Evolutionary conservation across 2,113 vertebrate genomes (phyloP).

Genomic region (Oplegnathus fasciatus): DNA sequence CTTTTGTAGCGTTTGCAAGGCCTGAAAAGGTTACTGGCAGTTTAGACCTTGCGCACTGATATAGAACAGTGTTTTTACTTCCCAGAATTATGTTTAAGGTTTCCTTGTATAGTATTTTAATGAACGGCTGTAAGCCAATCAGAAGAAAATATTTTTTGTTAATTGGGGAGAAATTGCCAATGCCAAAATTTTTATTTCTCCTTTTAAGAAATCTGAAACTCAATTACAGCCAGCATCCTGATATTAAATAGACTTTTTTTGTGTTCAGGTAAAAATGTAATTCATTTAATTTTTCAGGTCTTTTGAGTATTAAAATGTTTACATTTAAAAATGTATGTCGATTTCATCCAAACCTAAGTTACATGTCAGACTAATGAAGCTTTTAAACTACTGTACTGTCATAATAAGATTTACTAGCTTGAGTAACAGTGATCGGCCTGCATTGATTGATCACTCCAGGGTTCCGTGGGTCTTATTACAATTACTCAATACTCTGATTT

Average conservation of each 20-base stretch:
- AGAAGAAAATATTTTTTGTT: no score
- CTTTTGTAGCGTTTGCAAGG: background rate
- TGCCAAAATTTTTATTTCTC: background rate
- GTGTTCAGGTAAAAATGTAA: no score
- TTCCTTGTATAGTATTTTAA: background rate
- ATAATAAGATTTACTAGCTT: slow-evolving; percentile 8
- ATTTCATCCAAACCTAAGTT: background rate
- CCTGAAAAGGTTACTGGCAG: background rate
- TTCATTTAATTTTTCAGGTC: background rate
- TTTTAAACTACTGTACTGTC: background rate
- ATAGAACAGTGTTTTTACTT: background rate
- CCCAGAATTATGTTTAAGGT: background rate
- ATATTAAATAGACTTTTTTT: background rate
- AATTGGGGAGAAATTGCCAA: no score
- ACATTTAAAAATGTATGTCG: background rate
- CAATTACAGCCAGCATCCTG: background rate
- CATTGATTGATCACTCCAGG: slow-evolving; percentile 29
- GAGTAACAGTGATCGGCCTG: background rate
- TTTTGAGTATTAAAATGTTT: background rate
- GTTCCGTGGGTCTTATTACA: background rate
- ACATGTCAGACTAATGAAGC: background rate
- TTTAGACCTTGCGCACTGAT: background rate
- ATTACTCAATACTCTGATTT: slow-evolving; percentile 29
- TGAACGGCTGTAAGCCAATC: background rate
- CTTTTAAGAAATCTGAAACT: background rate